A percentile compares a stretch with the other conserved stretches of the same genome.
These are phyloP conservation scores for Gryon sp. DNA, from an alignment of 1,140 invertebrate species.

Conservation along the genomic window DNA sequence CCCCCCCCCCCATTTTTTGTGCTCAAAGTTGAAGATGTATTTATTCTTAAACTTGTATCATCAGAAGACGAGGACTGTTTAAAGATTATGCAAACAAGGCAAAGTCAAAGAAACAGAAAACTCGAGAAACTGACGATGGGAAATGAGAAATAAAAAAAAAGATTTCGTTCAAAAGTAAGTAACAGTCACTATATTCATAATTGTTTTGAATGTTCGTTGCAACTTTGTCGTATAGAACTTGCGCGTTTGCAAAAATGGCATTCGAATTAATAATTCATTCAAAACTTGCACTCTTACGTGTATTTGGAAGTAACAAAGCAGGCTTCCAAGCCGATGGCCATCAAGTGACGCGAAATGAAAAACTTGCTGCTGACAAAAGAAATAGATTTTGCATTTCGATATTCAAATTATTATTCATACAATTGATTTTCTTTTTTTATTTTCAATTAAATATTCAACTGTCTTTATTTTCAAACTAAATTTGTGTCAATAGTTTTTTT, in stretches of 20 bases:
- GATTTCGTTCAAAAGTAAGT: constrained; percentile 40
- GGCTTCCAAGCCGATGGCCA: constrained; percentile 4
- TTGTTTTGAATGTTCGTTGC: constrained; percentile 41
- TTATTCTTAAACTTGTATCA: constrained; percentile 56
- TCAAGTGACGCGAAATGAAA: constrained; percentile 9
- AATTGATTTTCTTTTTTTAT: background rate
- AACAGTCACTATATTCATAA: constrained; percentile 55
- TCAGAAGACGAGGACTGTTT: constrained; percentile 56
- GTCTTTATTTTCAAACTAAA: too few relatives aligned
- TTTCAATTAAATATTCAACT: too few relatives aligned
- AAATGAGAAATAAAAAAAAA: constrained; percentile 47
- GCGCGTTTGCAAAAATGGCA: constrained; percentile 41
- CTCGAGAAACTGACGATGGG: constrained; percentile 35
- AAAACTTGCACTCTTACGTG: constrained; percentile 14
- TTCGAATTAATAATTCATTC: constrained; percentile 50
- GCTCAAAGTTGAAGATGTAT: constrained; percentile 29
- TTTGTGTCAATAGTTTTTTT: too few relatives aligned
- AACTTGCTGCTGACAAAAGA: background rate
- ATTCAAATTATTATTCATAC: background rate
- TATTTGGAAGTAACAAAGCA: constrained; percentile 11
- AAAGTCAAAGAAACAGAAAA: constrained; percentile 58
- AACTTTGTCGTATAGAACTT: constrained; percentile 28
- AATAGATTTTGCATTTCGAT: background rate
- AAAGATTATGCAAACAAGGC: constrained; percentile 58
- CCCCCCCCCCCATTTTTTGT: background rate